phyloP scores from a whole-genome alignment of 2,113 vertebrate species.

The Phalacrocorax carbo region DNA sequence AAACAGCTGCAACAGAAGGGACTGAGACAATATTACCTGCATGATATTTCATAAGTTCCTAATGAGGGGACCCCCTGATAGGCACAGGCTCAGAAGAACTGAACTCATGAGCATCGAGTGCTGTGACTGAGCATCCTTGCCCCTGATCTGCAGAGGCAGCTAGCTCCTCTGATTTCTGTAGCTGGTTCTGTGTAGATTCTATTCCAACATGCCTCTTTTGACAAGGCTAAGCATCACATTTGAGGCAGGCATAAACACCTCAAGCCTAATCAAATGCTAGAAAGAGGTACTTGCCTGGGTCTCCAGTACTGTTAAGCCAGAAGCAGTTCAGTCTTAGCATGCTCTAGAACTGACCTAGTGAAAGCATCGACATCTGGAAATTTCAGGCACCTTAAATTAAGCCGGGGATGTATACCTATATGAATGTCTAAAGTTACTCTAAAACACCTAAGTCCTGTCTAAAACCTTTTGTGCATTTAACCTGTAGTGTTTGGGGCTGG shows the following conservation, averaged over 20 bases:
- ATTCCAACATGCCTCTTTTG: not conserved
- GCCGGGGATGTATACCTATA: not conserved
- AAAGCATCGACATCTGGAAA: not conserved
- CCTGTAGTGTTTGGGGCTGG: not conserved
- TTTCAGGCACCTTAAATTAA: not conserved
- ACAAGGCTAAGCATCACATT: not conserved
- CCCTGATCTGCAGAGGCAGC: not conserved
- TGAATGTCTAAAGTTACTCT: not conserved
- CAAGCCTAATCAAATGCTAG: not conserved
- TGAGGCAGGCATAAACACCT: not conserved
- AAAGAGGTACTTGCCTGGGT: not conserved
- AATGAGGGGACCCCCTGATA: not conserved
- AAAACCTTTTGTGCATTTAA: not conserved
- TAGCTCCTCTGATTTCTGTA: not conserved
- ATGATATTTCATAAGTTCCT: not conserved
- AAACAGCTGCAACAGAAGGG: not conserved
- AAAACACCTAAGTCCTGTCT: not conserved
- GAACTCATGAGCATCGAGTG: not conserved
- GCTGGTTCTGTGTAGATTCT: not conserved
- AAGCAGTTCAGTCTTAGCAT: not conserved
- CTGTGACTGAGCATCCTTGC: not conserved
- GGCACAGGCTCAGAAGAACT: not conserved
- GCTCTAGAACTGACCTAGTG: not conserved
- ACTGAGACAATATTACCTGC: not conserved
- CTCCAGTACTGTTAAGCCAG: not conserved